Conservation (phyloP, 2,113 vertebrate species). For the Trochalopteron elliotii region DNA sequence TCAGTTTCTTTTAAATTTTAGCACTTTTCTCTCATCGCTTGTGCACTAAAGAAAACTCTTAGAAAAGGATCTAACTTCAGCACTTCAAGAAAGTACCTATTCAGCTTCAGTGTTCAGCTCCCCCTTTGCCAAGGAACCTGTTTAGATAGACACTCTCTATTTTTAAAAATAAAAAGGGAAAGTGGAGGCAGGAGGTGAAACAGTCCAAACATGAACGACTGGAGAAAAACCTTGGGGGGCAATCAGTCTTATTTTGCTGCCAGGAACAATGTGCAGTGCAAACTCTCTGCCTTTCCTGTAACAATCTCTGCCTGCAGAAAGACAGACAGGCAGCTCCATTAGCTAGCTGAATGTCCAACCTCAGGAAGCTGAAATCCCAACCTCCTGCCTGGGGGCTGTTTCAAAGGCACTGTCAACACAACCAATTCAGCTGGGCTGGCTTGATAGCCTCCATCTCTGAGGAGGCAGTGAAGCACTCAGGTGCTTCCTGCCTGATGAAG, state of each 20-base stretch:
- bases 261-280: neutral
- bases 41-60: neutral
- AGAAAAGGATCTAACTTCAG: neutral
- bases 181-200: neutral
- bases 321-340: neutral
- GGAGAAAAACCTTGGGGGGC: neutral
- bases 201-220: neutral
- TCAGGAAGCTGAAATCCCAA: neutral
- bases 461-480: neutral
- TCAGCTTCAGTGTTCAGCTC: neutral
- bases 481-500: neutral
- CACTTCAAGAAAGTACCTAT: neutral
- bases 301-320: neutral
- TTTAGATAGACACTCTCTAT: neutral
- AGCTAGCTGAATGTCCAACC: neutral
- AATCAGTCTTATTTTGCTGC: neutral
- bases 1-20: neutral
- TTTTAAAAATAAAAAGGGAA: neutral
- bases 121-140: neutral
- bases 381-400: neutral
- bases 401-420: neutral
- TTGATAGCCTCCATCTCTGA: neutral
- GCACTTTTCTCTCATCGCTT: neutral
- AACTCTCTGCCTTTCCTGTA: neutral
- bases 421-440: neutral